Evolutionary conservation across 2,888 invertebrate genomes (phyloP), one percentile per base, ranked within the genome.

Genomic region (Drosophila quinaria): DNA sequence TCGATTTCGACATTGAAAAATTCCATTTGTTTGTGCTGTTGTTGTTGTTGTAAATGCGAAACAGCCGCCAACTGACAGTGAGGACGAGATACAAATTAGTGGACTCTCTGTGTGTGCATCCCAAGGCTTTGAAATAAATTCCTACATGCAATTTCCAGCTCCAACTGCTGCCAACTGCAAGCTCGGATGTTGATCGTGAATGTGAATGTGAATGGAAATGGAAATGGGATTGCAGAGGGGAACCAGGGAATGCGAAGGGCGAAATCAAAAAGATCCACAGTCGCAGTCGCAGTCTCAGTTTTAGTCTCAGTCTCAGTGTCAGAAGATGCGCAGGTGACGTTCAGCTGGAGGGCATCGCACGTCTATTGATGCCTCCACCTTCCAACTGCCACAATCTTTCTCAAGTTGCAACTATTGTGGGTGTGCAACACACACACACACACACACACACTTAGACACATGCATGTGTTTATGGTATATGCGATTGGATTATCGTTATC

Each of bases 51-150:
- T 64, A 49, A 44, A 49, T 59, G 50, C 60, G 60, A 25, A 64
- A 51, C 49, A 49, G 60, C 52, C 65, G 59, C 66, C 46, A 66
- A 42, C 71, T 71, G 76, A 65, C 61, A 70, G 54, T 58, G 61
- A 70, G 70, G 69, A 71, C 69, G 71, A 73, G 75, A 69, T 75
- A 84, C 75, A 84, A 89, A 84, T 84, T 84, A 79, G 68, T 67
- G 85, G 64, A 52, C 60, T 44, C 55, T 55, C 52, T 49, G 6
- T 19, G 67, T 50, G 42, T 71, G 71, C 60, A 65, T 71, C 66
- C 62, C 77, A 70, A 74, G 73, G 72, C 76, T 70, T 81, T 75
- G 68, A 67, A 89, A 87, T 89, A 85, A 85, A 89, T 87, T 85
- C 89, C 74, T 65, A 64, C 88, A 69, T 73, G 87, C 87, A 89